A percentile compares a stretch with the other conserved stretches of the same genome.
Conservation (phyloP, 2,888 invertebrate species). For the Caenorhabditis uteleia region DNA sequence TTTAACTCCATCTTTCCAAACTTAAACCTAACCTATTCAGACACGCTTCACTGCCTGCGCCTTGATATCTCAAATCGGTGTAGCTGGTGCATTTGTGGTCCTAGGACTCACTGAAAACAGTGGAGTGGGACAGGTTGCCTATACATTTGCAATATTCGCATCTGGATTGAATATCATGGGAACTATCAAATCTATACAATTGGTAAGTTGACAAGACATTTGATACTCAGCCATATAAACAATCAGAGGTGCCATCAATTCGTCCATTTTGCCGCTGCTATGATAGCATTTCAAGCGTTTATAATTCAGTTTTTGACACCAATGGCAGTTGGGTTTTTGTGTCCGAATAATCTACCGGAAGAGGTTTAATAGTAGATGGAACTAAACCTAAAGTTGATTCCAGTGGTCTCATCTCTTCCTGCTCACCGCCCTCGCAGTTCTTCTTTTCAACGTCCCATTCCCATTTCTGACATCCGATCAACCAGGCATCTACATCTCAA, state of each 20-base stretch:
- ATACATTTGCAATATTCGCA: conserved; percentile 34
- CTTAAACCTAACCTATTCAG: conserved; percentile 11
- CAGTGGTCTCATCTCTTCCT: too few relatives aligned
- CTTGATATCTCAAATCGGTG: conserved; percentile 43
- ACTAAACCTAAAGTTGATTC: too few relatives aligned
- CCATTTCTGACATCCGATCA: too few relatives aligned
- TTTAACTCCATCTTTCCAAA: neutral
- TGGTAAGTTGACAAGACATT: conserved; percentile 13
- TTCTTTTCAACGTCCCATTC: too few relatives aligned
- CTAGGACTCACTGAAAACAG: conserved; percentile 25
- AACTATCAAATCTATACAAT: conserved; percentile 31
- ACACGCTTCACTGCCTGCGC: conserved; percentile 46
- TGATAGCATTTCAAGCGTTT: conserved; percentile 19
- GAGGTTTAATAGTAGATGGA: too few relatives aligned
- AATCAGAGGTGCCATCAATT: conserved; percentile 16
- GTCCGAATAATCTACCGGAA: conserved; percentile 28
- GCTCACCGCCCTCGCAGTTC: too few relatives aligned
- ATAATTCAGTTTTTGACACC: conserved; percentile 20
- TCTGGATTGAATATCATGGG: conserved; percentile 46
- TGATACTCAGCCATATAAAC: neutral
- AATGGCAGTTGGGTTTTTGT: conserved; percentile 19
- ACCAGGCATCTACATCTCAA: too few relatives aligned
- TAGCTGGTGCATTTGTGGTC: conserved; percentile 46
- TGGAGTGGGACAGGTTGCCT: conserved; percentile 33
- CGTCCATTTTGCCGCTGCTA: conserved; percentile 27